phyloP scores from a whole-genome alignment of 2,797 vertebrate genomes.

The Tadarida brasiliensis region DNA sequence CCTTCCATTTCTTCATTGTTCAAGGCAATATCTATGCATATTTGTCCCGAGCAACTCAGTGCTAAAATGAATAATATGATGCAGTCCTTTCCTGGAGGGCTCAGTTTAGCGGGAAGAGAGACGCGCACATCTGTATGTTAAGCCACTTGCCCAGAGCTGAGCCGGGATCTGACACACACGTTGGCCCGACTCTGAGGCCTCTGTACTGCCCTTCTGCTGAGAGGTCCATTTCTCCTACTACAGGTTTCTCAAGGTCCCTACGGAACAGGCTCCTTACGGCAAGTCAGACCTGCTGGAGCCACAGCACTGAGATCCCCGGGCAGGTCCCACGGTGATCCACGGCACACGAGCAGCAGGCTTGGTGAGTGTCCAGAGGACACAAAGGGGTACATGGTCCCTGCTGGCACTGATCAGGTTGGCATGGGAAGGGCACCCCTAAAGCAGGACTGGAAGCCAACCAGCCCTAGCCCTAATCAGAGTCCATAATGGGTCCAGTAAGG shows the following conservation, averaged over 20 bases:
- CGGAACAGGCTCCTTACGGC: not conserved
- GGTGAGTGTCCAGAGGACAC: not conserved
- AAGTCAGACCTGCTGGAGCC: not conserved
- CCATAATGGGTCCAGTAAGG: not conserved
- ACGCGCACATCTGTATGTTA: not conserved
- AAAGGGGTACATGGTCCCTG: not conserved
- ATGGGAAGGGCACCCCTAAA: not conserved
- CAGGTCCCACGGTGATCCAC: not conserved
- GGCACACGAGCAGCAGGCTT: not conserved
- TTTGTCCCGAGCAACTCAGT: not conserved
- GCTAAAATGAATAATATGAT: not conserved
- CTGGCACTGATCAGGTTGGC: not conserved
- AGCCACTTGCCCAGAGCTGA: not conserved
- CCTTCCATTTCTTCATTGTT: constrained; percentile 18
- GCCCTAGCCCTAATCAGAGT: not conserved
- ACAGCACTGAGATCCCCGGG: not conserved
- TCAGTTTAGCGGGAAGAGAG: not conserved
- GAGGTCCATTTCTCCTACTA: not conserved
- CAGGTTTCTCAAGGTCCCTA: not conserved
- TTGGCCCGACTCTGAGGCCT: not conserved
- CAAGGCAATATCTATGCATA: not conserved
- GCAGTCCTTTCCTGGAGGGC: not conserved
- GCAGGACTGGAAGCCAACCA: not conserved
- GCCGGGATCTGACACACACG: not conserved
- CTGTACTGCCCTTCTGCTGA: not conserved